Evolutionary conservation across 2,888 invertebrate genomes (phyloP).

Genomic region (Dioctria rufipes): DNA sequence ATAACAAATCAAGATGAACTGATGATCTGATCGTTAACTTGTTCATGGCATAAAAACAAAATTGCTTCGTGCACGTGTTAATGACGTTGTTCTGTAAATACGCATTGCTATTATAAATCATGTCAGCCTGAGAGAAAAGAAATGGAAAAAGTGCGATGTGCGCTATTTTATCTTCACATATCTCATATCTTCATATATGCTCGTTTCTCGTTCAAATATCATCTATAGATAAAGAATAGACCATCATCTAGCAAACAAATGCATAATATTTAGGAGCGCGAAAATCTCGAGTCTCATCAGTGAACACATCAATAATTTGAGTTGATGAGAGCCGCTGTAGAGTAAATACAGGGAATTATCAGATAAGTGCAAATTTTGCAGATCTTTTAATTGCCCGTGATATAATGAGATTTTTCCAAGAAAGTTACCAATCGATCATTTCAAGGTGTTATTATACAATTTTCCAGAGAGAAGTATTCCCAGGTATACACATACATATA

Average conservation of each 20-base stretch:
- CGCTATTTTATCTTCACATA: constrained; percentile 41
- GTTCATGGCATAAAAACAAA: too few relatives aligned
- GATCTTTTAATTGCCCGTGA: constrained; percentile 41
- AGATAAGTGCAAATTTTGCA: constrained; percentile 41
- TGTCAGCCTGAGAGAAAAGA: neutral
- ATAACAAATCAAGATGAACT: too few relatives aligned
- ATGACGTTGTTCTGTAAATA: constrained; percentile 44
- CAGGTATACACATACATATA: neutral
- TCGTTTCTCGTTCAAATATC: constrained; percentile 2
- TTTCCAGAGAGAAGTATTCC: neutral
- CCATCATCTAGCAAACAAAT: constrained; percentile 10
- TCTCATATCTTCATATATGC: neutral
- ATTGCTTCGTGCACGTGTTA: neutral
- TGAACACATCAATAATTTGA: constrained; percentile 40
- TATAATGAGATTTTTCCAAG: constrained; percentile 25
- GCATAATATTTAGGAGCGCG: constrained; percentile 35
- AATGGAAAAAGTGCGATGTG: neutral
- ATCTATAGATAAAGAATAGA: constrained; percentile 20
- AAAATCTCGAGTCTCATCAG: constrained; percentile 30
- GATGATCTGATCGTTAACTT: too few relatives aligned
- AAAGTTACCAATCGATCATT: constrained; percentile 17
- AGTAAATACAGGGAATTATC: constrained; percentile 24
- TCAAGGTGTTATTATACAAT: constrained; percentile 46
- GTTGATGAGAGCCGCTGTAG: constrained; percentile 34
- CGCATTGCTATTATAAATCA: constrained; percentile 29